A percentile compares a stretch with the other conserved stretches of the same genome.
These are phyloP conservation scores for Brachypalpus laphriformis DNA, from an alignment of 2,888 invertebrate genomes.

Conservation along the genomic window DNA sequence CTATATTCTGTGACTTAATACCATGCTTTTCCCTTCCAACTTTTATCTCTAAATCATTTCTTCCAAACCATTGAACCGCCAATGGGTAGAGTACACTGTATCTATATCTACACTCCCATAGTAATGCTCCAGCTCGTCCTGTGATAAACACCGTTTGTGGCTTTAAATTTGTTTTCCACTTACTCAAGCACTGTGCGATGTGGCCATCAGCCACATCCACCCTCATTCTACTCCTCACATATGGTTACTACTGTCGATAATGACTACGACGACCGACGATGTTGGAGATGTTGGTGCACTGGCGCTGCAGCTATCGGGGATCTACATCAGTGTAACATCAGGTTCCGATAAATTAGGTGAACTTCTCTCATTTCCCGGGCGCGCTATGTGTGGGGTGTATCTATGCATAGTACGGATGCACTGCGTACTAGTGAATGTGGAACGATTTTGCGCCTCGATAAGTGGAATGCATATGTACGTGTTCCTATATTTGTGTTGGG, in stretches of 20 bases:
- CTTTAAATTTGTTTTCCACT: conserved; percentile 50
- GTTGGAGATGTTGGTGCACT: conserved; percentile 16
- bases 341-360: conserved; percentile 62
- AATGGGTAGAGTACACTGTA: conserved; percentile 25
- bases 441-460: conserved; percentile 56
- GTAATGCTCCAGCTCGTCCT: conserved; percentile 17
- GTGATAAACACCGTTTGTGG: conserved; percentile 49
- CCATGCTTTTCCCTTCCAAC: conserved; percentile 29
- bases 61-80: conserved; percentile 65
- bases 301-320: conserved; percentile 12
- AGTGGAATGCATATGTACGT: conserved; percentile 8
- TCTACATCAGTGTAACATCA: conserved; percentile 42
- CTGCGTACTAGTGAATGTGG: conserved; percentile 51
- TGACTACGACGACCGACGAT: neutral
- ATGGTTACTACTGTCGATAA: conserved; percentile 33
- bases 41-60: conserved; percentile 58
- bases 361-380: conserved; percentile 29
- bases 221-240: neutral
- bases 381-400: neutral
- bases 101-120: neutral
- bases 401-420: conserved; percentile 9
- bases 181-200: conserved; percentile 29
- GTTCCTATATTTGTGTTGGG: conserved; percentile 24
- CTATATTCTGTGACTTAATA: conserved; percentile 34
- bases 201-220: conserved; percentile 23